Conservation (phyloP, 2,113 vertebrate species). For the Melanerpes aurifrons region DNA sequence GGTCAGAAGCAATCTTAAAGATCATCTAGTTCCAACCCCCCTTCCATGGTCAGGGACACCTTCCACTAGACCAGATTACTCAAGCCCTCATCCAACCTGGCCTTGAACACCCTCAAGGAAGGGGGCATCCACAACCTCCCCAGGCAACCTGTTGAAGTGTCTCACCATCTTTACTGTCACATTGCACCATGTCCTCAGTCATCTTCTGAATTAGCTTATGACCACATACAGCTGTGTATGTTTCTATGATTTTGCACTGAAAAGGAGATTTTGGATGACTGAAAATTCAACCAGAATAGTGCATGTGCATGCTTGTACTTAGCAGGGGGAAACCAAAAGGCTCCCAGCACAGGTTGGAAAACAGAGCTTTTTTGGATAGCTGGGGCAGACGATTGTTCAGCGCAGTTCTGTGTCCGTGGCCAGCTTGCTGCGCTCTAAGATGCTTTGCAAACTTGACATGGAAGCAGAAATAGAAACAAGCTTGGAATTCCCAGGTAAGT, state of each 20-base stretch:
- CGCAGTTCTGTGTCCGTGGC: background rate
- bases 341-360: background rate
- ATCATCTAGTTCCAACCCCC: no score
- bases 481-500: background rate
- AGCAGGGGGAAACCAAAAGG: background rate
- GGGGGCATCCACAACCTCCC: no score
- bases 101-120: no score
- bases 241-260: constrained; percentile 1
- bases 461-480: constrained; percentile 23
- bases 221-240: background rate
- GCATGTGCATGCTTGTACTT: fast-evolving
- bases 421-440: background rate
- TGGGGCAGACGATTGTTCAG: constrained; percentile 11
- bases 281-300: constrained; percentile 1
- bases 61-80: no score
- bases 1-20: no score
- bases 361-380: constrained; percentile 18
- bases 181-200: background rate
- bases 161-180: background rate
- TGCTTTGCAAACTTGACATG: background rate
- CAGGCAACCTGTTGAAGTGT: no score
- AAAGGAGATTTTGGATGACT: background rate
- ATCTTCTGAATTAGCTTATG: background rate
- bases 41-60: no score
- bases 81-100: no score